Percentiles rank a stretch among this genome's conserved stretches.
Conservation (phyloP, 2,113 vertebrate species). For the Daboia siamensis region DNA sequence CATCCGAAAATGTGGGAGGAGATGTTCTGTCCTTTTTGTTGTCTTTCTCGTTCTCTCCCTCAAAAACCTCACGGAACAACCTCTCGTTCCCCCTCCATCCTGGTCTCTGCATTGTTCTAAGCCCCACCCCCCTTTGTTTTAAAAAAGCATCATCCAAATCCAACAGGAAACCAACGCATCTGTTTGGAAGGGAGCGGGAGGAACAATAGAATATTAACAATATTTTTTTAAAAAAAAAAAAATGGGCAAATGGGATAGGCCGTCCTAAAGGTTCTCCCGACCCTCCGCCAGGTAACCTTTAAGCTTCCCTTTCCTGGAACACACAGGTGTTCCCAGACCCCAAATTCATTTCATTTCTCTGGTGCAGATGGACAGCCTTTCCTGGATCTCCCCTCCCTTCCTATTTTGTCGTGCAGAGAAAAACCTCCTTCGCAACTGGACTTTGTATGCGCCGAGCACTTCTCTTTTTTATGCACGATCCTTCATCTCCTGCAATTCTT, state of each 20-base stretch:
- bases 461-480: neutral
- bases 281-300: neutral
- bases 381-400: neutral
- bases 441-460: neutral
- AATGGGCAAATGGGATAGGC: neutral
- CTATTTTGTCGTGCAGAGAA: neutral
- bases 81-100: neutral
- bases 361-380: neutral
- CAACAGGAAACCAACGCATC: constrained; percentile 13
- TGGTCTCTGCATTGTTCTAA: neutral
- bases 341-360: neutral
- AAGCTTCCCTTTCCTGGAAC: neutral
- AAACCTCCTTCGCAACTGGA: neutral
- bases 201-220: neutral
- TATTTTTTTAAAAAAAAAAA: neutral
- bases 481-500: neutral
- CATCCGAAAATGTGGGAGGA: neutral
- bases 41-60: neutral
- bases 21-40: neutral
- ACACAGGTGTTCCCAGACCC: constrained; percentile 3
- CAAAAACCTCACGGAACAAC: neutral
- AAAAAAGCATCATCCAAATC: neutral
- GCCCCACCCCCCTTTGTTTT: neutral
- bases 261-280: neutral
- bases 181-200: neutral